Percentiles rank a stretch among this genome's conserved stretches.
These are phyloP conservation scores for Acanthopleura granulata DNA, from an alignment of 2,888 invertebrate species.

Conservation along the genomic window DNA sequence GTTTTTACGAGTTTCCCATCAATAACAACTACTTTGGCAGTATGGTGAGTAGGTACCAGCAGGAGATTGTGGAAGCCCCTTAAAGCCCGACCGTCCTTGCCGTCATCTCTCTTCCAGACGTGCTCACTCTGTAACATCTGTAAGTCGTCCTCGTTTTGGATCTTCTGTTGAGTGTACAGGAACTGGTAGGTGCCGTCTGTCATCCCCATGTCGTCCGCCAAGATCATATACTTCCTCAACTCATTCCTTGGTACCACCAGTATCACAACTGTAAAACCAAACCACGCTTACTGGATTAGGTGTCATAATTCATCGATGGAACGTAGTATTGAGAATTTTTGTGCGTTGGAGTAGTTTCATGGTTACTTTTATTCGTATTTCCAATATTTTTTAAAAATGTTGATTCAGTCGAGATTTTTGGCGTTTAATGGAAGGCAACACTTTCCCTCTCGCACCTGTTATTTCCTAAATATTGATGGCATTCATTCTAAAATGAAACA, in stretches of 20 bases:
- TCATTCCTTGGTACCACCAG: conserved; percentile 50
- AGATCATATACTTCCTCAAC: conserved; percentile 52
- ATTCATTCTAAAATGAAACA: too few species aligned
- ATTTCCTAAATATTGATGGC: too few species aligned
- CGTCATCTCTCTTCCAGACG: conserved; percentile 47
- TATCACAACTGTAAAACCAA: conserved; percentile 50
- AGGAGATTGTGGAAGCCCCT: conserved; percentile 55
- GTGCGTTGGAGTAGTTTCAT: too few species aligned
- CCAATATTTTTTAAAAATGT: too few species aligned
- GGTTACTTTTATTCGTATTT: too few species aligned
- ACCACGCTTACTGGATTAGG: neutral
- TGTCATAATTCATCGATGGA: too few species aligned
- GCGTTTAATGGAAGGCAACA: too few species aligned
- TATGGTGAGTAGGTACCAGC: conserved; percentile 42
- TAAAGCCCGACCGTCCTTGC: conserved; percentile 43
- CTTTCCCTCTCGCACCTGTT: too few species aligned
- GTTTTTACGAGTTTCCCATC: too few species aligned
- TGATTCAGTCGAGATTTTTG: too few species aligned
- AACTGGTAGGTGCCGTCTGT: conserved; percentile 60
- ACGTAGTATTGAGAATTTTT: too few species aligned
- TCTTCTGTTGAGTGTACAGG: conserved; percentile 46
- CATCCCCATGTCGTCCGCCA: conserved; percentile 55
- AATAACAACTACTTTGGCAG: too few species aligned
- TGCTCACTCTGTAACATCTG: conserved; percentile 33
- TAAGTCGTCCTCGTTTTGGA: conserved; percentile 43